Conservation (phyloP, 1,140 invertebrate species). For the Ptiloglossa arizonensis region DNA sequence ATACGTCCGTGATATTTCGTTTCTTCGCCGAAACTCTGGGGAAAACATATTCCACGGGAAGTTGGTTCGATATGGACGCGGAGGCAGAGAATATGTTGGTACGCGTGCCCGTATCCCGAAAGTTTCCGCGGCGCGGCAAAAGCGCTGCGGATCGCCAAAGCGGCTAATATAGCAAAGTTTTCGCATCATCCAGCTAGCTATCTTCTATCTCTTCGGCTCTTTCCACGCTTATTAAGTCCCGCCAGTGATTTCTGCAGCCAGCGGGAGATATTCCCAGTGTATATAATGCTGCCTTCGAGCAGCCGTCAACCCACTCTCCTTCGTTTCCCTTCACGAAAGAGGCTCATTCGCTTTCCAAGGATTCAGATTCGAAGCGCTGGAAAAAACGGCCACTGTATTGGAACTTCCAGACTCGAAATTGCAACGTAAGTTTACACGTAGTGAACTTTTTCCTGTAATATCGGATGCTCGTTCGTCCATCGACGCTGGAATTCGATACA, state of each 20-base stretch:
- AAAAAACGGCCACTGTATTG: slow-evolving; percentile 24
- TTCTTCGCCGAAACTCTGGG: slow-evolving; percentile 10
- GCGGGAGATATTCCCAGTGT: slow-evolving; percentile 60
- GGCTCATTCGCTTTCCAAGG: slow-evolving; percentile 46
- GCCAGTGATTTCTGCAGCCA: slow-evolving; percentile 77
- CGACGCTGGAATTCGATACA: not conserved
- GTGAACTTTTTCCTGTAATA: slow-evolving; percentile 6
- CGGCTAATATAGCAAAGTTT: slow-evolving; percentile 81
- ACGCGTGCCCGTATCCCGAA: slow-evolving; percentile 33
- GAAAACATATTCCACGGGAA: slow-evolving; percentile 46
- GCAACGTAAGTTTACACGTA: slow-evolving; percentile 3
- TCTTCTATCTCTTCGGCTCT: slow-evolving; percentile 78
- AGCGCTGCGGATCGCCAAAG: slow-evolving; percentile 77
- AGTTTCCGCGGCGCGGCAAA: slow-evolving; percentile 72
- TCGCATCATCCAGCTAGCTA: slow-evolving; percentile 79
- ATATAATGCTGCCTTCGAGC: slow-evolving; percentile 62
- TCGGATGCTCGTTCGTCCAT: not conserved
- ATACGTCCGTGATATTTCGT: slow-evolving; percentile 15
- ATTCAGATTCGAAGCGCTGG: slow-evolving; percentile 47
- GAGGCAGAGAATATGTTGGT: slow-evolving; percentile 22
- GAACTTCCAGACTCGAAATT: slow-evolving; percentile 35
- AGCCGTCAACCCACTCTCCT: slow-evolving; percentile 55
- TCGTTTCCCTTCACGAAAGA: slow-evolving; percentile 48
- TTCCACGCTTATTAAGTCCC: slow-evolving; percentile 80
- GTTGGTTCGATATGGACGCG: slow-evolving; percentile 52